Base-by-base conservation (phyloP, 2,113 vertebrate genomes). In the Podiceps cristatus region DNA sequence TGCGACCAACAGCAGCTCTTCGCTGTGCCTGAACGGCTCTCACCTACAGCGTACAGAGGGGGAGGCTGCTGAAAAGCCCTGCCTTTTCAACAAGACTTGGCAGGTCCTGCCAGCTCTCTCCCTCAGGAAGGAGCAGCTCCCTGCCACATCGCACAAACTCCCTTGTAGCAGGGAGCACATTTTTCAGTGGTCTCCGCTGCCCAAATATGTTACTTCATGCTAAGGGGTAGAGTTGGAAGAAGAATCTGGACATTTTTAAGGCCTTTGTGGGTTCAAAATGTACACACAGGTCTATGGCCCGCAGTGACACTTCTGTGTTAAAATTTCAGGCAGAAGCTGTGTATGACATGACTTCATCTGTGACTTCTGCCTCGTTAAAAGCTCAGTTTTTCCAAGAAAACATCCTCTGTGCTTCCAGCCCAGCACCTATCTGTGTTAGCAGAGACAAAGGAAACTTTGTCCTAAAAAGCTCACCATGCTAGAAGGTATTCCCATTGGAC, bases 1-100 rank as follows among this genome's bases (percentile, higher is more conserved):
- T 33, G 31, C 1, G 5, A 86, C 45, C 53, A 63, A 3, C n/a
- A 55, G 25, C 42, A 72, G 31, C n/a, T 73, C 67, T 86, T 79
- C 33, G 47, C 53, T 45, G n/a, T 0, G 0, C 49, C 35, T 37
- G 31, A 12, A n/a, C 10, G 88, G 35, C 71, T 63, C 37, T 67
- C 24, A 42, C 42, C 44, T 16, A 7, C 0, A 0, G 22, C 4
- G 2, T 5, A 17, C 16, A 47, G 63, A 10, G 13, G 16, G 16
- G 17, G 24, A 63, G n/a, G 72, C 62, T 80, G 76, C 44, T 28
- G 58, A 23, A 83, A 72, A 45, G 7, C 29, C 20, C 18, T 1
- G 11, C 31, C 1, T 73, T 91, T 90, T 52, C 5, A 1, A n/a
- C 52, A 45, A 28, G 67, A 27, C 27, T 19, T 3, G 17, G 28